Evolutionary conservation across 2,797 vertebrate genomes (phyloP), one percentile per base, ranked within the genome.

Genomic region (Anniella stebbinsi): DNA sequence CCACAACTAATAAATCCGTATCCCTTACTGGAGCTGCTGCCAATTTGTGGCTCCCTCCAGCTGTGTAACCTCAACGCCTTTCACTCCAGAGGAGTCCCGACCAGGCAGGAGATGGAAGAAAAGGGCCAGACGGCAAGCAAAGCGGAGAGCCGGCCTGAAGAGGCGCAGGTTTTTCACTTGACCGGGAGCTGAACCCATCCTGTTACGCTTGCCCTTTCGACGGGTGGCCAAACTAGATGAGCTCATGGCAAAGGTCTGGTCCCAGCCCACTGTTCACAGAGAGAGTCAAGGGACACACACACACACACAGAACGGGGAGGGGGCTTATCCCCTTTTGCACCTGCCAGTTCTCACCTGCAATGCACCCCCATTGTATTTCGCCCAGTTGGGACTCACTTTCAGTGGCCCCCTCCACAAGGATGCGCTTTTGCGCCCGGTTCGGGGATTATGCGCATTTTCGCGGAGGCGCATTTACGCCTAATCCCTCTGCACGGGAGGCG

Each of bases 1-100:
- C n/a, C 80, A 83, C 89, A 83, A 90, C 85, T 87, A 67, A 87
- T 87, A 90, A 90, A 90, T 87, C 85, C 77, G 80, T 1, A 60
- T 69, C 80, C 89, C 75, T 90, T 66, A 4, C 60, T n/a, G 84
- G 3, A 45, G 78, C 36, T 3, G 89, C 70, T 87, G 85, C 89
- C 89, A 90, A 82, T 6, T 54, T 36, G 77, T 6, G n/a, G 45
- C 51, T 66, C 72, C 0, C 57, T 83, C 89, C 89, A 90, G 89
- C 85, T 87, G 85, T 45, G 45, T n/a, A 57, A 48, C 85, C 45
- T 89, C 88, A 84, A 2, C 8, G 60, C 88, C 73, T 78, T 78
- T 67, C 73, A 11, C 89, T 77, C 45, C 85, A 48, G 60, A 90
- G 85, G 51, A 67, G 73, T 38, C 60, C 36, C 15, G 28, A 75